Evolutionary conservation across 2,888 invertebrate genomes (phyloP).

Genomic region (Synergus japonicus): DNA sequence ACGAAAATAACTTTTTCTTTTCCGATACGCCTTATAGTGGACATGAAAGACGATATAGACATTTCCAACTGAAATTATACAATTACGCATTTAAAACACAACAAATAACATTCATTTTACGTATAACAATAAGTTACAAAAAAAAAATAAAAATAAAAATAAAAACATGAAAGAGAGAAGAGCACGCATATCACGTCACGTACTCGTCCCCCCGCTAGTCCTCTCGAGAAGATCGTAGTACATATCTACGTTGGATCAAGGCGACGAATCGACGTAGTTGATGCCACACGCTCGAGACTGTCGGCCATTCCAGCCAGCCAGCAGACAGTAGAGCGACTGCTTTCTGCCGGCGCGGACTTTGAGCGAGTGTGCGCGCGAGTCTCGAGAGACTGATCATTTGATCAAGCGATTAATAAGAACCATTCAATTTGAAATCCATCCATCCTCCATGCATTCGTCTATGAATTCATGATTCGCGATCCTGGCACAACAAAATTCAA

Average conservation of each 20-base stretch:
- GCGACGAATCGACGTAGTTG: neutral
- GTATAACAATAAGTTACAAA: neutral
- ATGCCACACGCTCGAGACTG: constrained; percentile 49
- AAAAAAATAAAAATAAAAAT: too few species aligned
- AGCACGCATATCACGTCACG: constrained; percentile 15
- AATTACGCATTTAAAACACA: neutral
- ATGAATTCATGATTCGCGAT: neutral
- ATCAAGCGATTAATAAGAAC: constrained; percentile 37
- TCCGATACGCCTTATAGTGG: too few species aligned
- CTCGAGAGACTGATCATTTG: constrained; percentile 27
- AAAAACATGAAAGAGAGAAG: neutral
- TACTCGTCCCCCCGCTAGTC: constrained; percentile 28
- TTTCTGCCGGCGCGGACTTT: constrained; percentile 61
- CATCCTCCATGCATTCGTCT: too few species aligned
- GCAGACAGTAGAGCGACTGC: constrained; percentile 66
- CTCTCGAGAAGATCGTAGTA: neutral
- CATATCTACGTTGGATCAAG: neutral
- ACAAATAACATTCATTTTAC: neutral
- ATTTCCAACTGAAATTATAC: too few species aligned
- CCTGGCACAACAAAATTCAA: neutral
- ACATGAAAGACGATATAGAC: too few species aligned
- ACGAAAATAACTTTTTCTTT: too few species aligned
- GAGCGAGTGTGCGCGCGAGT: constrained; percentile 42
- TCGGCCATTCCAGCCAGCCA: constrained; percentile 47
- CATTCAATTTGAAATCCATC: constrained; percentile 13